Conservation (phyloP, 2,113 vertebrate species). For the Cyprinus carpio region DNA sequence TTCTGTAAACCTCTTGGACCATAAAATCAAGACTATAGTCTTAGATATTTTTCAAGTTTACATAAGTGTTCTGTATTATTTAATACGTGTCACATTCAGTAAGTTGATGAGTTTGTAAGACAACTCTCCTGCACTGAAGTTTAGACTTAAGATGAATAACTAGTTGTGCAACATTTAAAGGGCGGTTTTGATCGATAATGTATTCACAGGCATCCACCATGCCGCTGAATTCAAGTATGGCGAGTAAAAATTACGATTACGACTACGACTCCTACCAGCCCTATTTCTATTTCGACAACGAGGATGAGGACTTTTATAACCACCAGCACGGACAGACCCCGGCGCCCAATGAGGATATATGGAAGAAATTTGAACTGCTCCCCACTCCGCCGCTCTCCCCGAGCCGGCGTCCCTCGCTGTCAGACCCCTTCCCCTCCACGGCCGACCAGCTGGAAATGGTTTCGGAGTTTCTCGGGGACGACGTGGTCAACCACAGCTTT, state of each 20-base stretch:
- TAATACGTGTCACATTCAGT: no score
- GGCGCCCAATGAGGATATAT: slow-evolving; percentile 87
- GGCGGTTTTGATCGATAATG: background rate
- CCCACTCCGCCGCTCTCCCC: slow-evolving; percentile 85
- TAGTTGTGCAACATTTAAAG: background rate
- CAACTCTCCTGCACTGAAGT: background rate
- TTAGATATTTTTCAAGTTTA: background rate
- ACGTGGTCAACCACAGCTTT: slow-evolving; percentile 87
- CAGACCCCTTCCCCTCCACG: slow-evolving; percentile 74
- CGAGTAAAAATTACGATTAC: slow-evolving; percentile 58
- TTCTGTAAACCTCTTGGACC: background rate
- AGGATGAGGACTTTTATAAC: slow-evolving; percentile 86
- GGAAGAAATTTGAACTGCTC: slow-evolving; percentile 89
- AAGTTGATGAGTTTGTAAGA: background rate
- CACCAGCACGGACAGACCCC: slow-evolving; percentile 80
- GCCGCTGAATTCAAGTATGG: slow-evolving; percentile 56
- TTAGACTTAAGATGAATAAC: background rate
- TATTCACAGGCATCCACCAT: slow-evolving; percentile 48
- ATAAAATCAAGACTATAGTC: background rate
- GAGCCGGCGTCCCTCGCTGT: slow-evolving; percentile 80
- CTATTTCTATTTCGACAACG: slow-evolving; percentile 83
- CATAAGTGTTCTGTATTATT: background rate
- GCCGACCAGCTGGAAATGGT: slow-evolving; percentile 86
- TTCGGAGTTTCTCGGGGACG: slow-evolving; percentile 83
- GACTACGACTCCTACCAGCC: slow-evolving; percentile 85